Percentiles rank a stretch among this genome's conserved stretches.
Evolutionary conservation across 2,113 vertebrate species (phyloP).

Genomic region (Planiliza haematocheilus): DNA sequence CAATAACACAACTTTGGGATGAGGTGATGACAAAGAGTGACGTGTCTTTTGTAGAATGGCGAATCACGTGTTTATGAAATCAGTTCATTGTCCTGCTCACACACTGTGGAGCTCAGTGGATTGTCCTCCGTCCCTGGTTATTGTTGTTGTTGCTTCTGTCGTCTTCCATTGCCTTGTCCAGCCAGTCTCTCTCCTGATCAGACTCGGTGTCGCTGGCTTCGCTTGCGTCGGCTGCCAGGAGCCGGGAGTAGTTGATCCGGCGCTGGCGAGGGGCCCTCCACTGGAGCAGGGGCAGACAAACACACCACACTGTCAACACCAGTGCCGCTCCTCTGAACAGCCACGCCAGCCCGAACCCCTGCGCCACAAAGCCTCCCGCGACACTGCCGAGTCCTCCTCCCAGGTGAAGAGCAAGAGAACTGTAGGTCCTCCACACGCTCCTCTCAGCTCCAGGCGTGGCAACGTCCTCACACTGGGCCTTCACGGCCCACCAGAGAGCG

Average conservation of each 20-base stretch:
- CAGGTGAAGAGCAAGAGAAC: slow-evolving; percentile 70
- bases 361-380: slow-evolving; percentile 80
- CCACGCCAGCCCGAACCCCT: slow-evolving; percentile 74
- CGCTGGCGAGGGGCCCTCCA: slow-evolving; percentile 85
- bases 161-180: slow-evolving; percentile 88
- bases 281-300: slow-evolving; percentile 80
- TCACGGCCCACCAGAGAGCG: slow-evolving; percentile 87
- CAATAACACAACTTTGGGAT: background rate
- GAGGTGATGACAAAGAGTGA: slow-evolving; percentile 23
- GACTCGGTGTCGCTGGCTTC: slow-evolving; percentile 89
- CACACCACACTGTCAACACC: slow-evolving; percentile 82
- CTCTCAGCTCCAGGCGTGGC: slow-evolving; percentile 84
- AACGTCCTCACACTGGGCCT: slow-evolving; percentile 77
- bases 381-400: slow-evolving; percentile 88
- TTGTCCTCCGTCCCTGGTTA: slow-evolving; percentile 7
- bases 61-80: background rate
- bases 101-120: slow-evolving; percentile 22
- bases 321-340: slow-evolving; percentile 80
- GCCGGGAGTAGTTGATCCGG: slow-evolving; percentile 89
- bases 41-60: background rate
- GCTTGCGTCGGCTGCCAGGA: slow-evolving; percentile 85
- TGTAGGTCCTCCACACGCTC: slow-evolving; percentile 80
- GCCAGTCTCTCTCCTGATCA: slow-evolving; percentile 89
- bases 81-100: background rate
- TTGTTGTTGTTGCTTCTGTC: slow-evolving; percentile 75